Percentiles rank a stretch among this genome's conserved stretches.
Conservation (phyloP, 2,797 vertebrate species). For the Pygocentrus nattereri region DNA sequence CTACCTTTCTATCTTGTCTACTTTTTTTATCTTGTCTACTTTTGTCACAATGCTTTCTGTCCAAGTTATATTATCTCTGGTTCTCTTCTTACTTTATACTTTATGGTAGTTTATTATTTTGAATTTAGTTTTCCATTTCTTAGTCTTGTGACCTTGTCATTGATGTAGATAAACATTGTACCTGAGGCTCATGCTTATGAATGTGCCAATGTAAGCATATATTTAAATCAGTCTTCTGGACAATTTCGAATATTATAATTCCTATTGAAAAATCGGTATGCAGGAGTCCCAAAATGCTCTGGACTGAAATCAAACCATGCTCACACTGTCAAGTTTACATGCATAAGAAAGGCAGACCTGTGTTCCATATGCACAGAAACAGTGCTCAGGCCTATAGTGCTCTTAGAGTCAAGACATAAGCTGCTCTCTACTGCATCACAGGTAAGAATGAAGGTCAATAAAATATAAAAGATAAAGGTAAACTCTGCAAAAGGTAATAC, state of each 20-base stretch:
- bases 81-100: too few relatives aligned
- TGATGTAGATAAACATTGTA: conserved; percentile 36
- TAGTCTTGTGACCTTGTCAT: not conserved
- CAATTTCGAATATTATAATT: conserved; percentile 68
- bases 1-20: too few relatives aligned
- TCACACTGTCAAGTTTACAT: conserved; percentile 53
- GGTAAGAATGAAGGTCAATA: not conserved
- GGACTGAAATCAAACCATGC: conserved; percentile 70
- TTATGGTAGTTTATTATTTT: too few relatives aligned
- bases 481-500: not conserved
- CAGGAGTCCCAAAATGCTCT: conserved; percentile 67
- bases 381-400: conserved; percentile 52
- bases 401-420: conserved; percentile 2
- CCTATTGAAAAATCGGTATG: conserved; percentile 73
- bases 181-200: conserved; percentile 54
- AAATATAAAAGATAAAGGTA: too few relatives aligned
- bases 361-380: conserved; percentile 65
- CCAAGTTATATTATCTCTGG: too few relatives aligned
- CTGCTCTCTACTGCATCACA: not conserved
- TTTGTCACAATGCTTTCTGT: too few relatives aligned
- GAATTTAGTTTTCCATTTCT: conserved; percentile 38
- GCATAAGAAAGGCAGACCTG: conserved; percentile 53
- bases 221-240: conserved; percentile 64
- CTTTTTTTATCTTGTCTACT: too few relatives aligned
- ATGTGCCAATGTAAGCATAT: conserved; percentile 63